Evolutionary conservation across 1,140 invertebrate genomes (phyloP).

Genomic region (Drosophila sucinea): DNA sequence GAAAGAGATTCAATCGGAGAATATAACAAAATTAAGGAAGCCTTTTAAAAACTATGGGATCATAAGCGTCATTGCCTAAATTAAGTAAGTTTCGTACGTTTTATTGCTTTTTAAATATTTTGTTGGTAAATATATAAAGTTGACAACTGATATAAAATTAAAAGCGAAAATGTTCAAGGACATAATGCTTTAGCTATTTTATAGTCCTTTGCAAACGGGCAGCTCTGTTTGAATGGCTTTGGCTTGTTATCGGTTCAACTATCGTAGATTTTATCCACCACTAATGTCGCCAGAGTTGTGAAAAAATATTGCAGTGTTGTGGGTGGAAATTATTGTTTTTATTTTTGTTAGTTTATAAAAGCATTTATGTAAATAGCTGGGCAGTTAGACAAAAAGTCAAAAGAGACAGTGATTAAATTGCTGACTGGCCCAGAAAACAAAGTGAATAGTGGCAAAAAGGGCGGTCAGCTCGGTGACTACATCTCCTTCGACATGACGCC

Average conservation of each 20-base stretch:
- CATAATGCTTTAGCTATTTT: not conserved
- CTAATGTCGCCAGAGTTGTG: conserved; percentile 55
- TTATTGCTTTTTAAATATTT: too few relatives aligned
- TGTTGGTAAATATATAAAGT: too few relatives aligned
- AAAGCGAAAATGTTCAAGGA: too few relatives aligned
- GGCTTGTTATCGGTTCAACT: not conserved
- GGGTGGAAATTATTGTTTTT: conserved; percentile 27
- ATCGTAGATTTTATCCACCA: not conserved
- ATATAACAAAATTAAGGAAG: too few relatives aligned
- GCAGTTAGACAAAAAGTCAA: not conserved
- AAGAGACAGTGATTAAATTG: not conserved
- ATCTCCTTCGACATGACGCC: not conserved
- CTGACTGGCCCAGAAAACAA: not conserved
- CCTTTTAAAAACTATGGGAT: too few relatives aligned
- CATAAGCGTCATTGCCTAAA: too few relatives aligned
- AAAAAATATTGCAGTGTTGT: conserved; percentile 44
- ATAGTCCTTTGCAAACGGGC: not conserved
- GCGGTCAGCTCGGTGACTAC: not conserved
- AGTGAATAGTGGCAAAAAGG: not conserved
- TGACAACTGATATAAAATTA: too few relatives aligned
- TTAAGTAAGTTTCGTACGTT: too few relatives aligned
- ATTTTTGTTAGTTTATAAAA: conserved; percentile 10
- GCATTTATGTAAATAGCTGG: not conserved
- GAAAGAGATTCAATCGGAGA: not conserved
- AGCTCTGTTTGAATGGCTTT: not conserved